Percentiles rank a stretch among this genome's conserved stretches.
Evolutionary conservation across 2,797 vertebrate genomes (phyloP).

Genomic region (Chaetophractus vellerosus): DNA sequence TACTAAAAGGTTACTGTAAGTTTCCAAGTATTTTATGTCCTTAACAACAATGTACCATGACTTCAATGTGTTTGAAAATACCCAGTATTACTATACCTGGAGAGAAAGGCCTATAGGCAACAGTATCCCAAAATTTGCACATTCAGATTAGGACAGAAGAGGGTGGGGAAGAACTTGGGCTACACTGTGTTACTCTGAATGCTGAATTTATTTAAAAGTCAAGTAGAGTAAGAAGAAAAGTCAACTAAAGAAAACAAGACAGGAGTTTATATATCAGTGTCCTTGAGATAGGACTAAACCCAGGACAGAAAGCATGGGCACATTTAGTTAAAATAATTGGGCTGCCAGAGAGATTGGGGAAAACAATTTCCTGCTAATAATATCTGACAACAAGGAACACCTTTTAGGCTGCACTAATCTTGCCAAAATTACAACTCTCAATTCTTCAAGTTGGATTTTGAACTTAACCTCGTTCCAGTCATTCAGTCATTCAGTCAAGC

Average conservation of each 20-base stretch:
- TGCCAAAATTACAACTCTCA: slow-evolving; percentile 52
- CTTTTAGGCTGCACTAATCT: slow-evolving; percentile 33
- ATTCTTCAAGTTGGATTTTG: slow-evolving; percentile 42
- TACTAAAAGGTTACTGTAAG: not conserved
- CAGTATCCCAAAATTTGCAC: not conserved
- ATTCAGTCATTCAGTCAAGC: slow-evolving; percentile 12
- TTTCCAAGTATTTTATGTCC: not conserved
- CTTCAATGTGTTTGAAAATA: slow-evolving; percentile 11
- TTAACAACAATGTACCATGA: not conserved
- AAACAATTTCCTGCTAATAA: slow-evolving; percentile 70
- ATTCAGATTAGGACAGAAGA: not conserved
- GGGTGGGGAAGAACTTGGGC: not conserved
- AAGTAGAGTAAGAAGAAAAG: not conserved
- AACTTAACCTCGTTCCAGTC: slow-evolving; percentile 37
- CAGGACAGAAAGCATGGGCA: slow-evolving; percentile 34
- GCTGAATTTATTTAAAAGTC: not conserved
- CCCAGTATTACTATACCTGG: not conserved
- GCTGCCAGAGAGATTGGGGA: slow-evolving; percentile 23
- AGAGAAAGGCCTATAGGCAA: not conserved
- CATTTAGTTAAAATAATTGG: slow-evolving; percentile 55
- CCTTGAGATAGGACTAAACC: not conserved
- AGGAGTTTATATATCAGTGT: not conserved
- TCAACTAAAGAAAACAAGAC: slow-evolving; percentile 31
- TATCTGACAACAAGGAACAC: slow-evolving; percentile 39
- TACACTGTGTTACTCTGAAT: not conserved